phyloP scores from a whole-genome alignment of 2,797 vertebrate genomes.

The Champsocephalus esox region DNA sequence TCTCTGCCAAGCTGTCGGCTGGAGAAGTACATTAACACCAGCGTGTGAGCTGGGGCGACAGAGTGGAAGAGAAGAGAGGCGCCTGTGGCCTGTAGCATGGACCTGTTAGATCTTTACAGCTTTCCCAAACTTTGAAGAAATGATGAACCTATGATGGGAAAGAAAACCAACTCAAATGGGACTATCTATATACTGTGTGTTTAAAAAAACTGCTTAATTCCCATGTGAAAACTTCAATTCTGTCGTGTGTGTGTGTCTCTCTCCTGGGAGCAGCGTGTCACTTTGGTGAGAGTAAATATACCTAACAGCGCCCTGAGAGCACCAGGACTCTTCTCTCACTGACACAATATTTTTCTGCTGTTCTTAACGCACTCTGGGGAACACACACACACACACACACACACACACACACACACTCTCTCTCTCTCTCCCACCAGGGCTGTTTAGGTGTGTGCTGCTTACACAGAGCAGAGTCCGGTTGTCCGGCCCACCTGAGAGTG shows the following conservation, averaged over 20 bases:
- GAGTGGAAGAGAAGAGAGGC: constrained; percentile 68
- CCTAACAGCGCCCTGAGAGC: constrained; percentile 68
- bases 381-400: constrained; percentile 38
- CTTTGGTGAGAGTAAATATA: constrained; percentile 80
- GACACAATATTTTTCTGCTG: constrained; percentile 84
- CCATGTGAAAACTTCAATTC: too few relatives aligned
- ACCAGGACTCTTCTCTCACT: constrained; percentile 63
- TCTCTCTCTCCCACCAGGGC: constrained; percentile 52
- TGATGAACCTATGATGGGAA: constrained; percentile 33
- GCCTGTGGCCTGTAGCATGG: constrained; percentile 68
- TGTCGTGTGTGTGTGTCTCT: neutral
- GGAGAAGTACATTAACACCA: constrained; percentile 80
- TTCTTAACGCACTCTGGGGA: constrained; percentile 70
- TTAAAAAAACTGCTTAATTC: neutral
- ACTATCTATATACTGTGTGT: too few relatives aligned
- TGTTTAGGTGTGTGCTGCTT: constrained; percentile 70
- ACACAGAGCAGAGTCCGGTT: constrained; percentile 61
- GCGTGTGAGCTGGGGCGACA: constrained; percentile 63
- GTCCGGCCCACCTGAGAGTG: constrained; percentile 51
- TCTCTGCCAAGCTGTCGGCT: constrained; percentile 73
- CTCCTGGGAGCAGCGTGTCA: constrained; percentile 69
- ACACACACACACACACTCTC: too few relatives aligned
- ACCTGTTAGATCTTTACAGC: constrained; percentile 57
- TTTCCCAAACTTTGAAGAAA: constrained; percentile 58
- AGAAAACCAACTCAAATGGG: constrained; percentile 5